phyloP scores from a whole-genome alignment of 2,113 vertebrate species.

The Zeus faber region DNA sequence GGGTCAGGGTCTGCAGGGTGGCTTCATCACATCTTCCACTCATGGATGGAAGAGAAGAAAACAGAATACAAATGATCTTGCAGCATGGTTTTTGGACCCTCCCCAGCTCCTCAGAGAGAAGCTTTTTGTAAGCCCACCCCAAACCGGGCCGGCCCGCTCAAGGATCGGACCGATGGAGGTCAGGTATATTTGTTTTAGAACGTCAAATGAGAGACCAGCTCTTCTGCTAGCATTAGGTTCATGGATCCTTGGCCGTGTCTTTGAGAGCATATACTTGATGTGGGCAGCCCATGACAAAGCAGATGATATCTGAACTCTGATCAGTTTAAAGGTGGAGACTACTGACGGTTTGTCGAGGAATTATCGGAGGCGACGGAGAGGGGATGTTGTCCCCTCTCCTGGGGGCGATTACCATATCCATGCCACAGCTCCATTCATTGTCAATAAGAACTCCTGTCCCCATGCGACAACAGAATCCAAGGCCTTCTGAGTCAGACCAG shows the following conservation, averaged over 20 bases:
- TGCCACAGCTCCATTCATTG: too few species aligned
- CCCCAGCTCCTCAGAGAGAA: conserved; percentile 7
- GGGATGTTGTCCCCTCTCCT: conserved; percentile 6
- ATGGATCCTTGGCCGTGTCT: conserved; percentile 1
- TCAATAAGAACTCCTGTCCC: too few species aligned
- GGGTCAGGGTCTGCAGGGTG: too few species aligned
- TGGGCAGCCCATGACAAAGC: conserved; percentile 3
- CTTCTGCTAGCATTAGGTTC: not conserved
- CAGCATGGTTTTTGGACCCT: conserved; percentile 5
- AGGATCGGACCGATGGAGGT: conserved; percentile 8
- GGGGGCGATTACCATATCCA: conserved; percentile 12
- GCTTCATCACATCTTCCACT: too few species aligned
- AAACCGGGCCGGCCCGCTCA: conserved; percentile 1
- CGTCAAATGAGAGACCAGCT: not conserved
- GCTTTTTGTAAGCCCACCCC: conserved; percentile 15
- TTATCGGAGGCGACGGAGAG: conserved; percentile 1
- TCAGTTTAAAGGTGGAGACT: conserved; percentile 3
- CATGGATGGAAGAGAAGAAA: not conserved
- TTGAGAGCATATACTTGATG: conserved; percentile 8
- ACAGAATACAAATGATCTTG: not conserved
- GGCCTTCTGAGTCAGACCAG: not conserved
- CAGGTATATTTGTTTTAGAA: conserved; percentile 3
- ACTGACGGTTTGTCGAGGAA: not conserved
- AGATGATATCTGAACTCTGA: conserved; percentile 1
- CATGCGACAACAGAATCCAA: too few species aligned